phyloP scores from a whole-genome alignment of 2,797 vertebrate genomes.

The Gallinago stenura region DNA sequence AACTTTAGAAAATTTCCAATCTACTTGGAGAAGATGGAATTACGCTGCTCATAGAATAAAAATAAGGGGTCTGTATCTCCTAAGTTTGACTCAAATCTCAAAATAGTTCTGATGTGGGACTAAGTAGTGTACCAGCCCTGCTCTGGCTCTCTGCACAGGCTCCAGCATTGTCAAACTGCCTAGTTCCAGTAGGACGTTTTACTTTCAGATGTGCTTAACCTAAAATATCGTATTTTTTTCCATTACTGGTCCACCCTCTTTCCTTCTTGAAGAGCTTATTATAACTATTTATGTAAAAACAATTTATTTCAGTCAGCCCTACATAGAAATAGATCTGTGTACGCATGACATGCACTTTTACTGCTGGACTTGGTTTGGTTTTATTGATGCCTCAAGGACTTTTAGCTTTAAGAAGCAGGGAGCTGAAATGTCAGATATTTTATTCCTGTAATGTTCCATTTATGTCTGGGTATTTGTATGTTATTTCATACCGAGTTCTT shows the following conservation, averaged over 20 bases:
- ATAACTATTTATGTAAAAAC: slow-evolving; percentile 19
- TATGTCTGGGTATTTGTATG: neutral
- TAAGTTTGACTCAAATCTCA: neutral
- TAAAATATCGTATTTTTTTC: slow-evolving; percentile 26
- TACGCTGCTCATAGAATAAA: neutral
- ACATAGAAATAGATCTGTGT: neutral
- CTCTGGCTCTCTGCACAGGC: slow-evolving; percentile 24
- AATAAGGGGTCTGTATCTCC: neutral
- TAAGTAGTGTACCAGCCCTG: slow-evolving; percentile 16
- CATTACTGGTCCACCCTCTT: neutral
- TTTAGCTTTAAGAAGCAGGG: slow-evolving; percentile 2
- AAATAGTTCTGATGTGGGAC: slow-evolving; percentile 10
- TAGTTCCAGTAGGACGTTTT: neutral
- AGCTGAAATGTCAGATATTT: slow-evolving; percentile 45
- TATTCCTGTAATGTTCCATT: slow-evolving; percentile 30
- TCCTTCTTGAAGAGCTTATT: slow-evolving; percentile 21
- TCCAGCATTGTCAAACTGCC: slow-evolving; percentile 21
- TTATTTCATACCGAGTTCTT: neutral
- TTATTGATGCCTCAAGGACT: slow-evolving; percentile 46
- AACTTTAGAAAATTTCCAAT: neutral
- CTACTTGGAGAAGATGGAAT: neutral
- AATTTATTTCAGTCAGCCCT: neutral
- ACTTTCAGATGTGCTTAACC: slow-evolving; percentile 20
- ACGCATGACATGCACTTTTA: neutral
- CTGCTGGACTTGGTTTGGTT: slow-evolving; percentile 14